phyloP scores from a whole-genome alignment of 2,797 vertebrate species.

The Esox masquinongy region DNA sequence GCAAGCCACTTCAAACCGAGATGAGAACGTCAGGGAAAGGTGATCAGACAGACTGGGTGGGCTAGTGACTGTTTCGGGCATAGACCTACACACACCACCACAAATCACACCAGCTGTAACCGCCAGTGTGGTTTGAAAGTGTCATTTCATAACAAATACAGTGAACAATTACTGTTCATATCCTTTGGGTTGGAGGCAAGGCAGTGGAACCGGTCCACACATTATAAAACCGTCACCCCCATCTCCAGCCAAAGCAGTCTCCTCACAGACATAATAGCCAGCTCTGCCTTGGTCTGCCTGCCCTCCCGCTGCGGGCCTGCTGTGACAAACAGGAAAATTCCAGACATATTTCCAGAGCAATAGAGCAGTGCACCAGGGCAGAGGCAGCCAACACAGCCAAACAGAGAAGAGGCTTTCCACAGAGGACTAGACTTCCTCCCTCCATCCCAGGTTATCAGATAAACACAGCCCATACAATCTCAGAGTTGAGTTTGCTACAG shows the following conservation, averaged over 20 bases:
- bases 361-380: conserved; percentile 25
- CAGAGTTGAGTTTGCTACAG: too few species aligned
- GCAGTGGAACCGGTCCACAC: neutral
- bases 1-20: conserved; percentile 56
- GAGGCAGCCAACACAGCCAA: conserved; percentile 14
- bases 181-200: neutral
- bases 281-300: conserved; percentile 30
- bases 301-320: conserved; percentile 32
- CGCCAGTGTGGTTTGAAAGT: too few species aligned
- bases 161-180: neutral
- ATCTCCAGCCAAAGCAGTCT: neutral
- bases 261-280: conserved; percentile 38
- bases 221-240: neutral
- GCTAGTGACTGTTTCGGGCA: neutral
- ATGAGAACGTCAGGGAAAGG: conserved; percentile 42
- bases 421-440: neutral
- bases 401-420: conserved; percentile 14
- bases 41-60: conserved; percentile 26
- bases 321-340: conserved; percentile 67
- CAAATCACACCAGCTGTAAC: neutral
- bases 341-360: conserved; percentile 63
- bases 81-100: neutral
- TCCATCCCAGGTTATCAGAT: neutral
- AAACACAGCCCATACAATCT: neutral
- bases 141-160: neutral